phyloP scores from a whole-genome alignment of 2,113 vertebrate species.

The Cyphomyrus discorhynchus region DNA sequence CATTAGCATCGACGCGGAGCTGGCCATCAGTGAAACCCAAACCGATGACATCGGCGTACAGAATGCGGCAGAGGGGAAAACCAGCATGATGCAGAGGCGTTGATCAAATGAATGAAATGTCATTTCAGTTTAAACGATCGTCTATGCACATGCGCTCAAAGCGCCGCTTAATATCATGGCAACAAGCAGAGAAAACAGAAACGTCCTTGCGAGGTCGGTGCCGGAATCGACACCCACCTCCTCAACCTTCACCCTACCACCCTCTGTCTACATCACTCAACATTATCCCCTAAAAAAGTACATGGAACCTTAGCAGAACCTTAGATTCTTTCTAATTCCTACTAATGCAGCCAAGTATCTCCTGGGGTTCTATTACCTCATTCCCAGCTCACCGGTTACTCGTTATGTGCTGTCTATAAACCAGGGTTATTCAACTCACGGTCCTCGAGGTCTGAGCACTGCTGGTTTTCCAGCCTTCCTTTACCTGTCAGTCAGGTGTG shows the following conservation, averaged over 20 bases:
- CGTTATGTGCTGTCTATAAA: background rate
- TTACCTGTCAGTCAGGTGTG: too few species aligned
- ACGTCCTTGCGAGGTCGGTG: background rate
- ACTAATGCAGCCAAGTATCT: background rate
- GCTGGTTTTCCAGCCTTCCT: too few species aligned
- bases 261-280: background rate
- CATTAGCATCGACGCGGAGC: background rate
- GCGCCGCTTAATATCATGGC: background rate
- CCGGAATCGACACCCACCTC: background rate
- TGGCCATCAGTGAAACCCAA: background rate
- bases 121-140: background rate
- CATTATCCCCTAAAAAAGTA: background rate
- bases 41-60: background rate
- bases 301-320: background rate
- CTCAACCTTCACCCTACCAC: background rate
- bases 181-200: background rate
- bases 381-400: background rate
- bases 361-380: background rate
- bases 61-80: background rate
- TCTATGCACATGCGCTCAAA: background rate
- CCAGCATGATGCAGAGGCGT: background rate
- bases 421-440: background rate
- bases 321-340: background rate
- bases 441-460: too few species aligned
- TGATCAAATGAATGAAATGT: background rate